Evolutionary conservation across 2,888 invertebrate species (phyloP), one percentile per base, ranked within the genome.

Genomic region (Anticlea derivata): DNA sequence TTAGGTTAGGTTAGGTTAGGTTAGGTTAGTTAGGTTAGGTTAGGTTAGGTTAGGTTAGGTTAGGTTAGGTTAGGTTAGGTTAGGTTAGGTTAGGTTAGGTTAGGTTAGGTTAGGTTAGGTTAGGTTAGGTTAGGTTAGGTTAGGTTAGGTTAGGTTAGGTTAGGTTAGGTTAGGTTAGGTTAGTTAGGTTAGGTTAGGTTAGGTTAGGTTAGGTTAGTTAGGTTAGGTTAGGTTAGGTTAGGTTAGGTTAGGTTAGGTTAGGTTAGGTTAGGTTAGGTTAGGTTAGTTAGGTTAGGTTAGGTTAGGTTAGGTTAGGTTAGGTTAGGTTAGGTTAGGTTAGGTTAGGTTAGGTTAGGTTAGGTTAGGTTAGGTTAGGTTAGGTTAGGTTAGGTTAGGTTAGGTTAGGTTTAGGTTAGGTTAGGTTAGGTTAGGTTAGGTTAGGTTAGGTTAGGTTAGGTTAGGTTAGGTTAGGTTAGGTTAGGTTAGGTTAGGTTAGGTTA

Each of bases 221-320:
- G 44, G 27, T 44, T 34, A 44, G 34, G 35, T 44, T 44, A 44
- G 35, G 35, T 33, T 34, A 35, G 44, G 26, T 46, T 31, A 38
- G 38, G 38, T 38, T 38, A 38, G 47, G 38, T 47, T 38, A 38
- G 47, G 47, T 47, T 47, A 39, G 48, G 48, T 39, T 39, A 40
- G 40, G 39, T 39, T 47, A 40, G 40, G 40, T 48, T 39, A 40
- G 48, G 48, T 39, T 48, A 39, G 48, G 48, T 48, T 48, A 48
- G 48, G 48, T 48, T 48, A 48, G 24, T 43, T 43, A 26, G 31
- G 33, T 33, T 43, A 24, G 56, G 55, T 60, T 60, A 52, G 56
- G 55, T 60, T 60, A 55, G 60, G 60, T 60, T 60, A 57, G 60
- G 60, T 60, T 56, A 56, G 60, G 60, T 60, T 60, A 56, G 56